Conservation (phyloP, 2,797 vertebrate genomes). For the Pangasius sanitwongsei region DNA sequence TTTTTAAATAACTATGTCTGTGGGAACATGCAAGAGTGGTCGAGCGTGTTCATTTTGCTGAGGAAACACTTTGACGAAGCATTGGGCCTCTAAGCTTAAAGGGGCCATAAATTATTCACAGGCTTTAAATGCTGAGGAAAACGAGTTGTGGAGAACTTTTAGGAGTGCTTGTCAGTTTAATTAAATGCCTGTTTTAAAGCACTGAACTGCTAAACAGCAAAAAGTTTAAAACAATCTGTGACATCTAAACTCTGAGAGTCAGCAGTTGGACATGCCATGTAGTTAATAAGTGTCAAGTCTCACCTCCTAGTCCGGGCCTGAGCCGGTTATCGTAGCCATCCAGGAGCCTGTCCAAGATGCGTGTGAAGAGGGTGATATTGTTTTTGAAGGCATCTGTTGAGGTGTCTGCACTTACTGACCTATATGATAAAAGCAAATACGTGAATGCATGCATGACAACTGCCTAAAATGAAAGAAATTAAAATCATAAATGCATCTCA, state of each 20-base stretch:
- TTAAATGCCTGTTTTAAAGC: background rate
- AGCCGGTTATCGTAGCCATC: constrained; percentile 98
- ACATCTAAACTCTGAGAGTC: background rate
- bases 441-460: background rate
- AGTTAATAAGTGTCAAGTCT: constrained; percentile 55
- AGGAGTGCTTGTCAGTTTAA: constrained; percentile 10
- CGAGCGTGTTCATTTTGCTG: background rate
- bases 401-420: constrained; percentile 53
- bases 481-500: background rate
- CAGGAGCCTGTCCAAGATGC: constrained; percentile 96
- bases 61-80: constrained; percentile 7
- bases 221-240: background rate
- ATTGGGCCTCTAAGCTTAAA: background rate
- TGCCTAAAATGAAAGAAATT: background rate
- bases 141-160: background rate
- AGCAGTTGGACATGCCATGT: background rate
- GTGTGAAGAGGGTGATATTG: constrained; percentile 97
- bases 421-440: constrained; percentile 22
- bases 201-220: background rate
- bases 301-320: constrained; percentile 96
- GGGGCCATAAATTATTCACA: constrained; percentile 19
- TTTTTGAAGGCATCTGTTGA: constrained; percentile 88
- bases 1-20: background rate
- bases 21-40: background rate
- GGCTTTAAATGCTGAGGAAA: constrained; percentile 11